Percentiles rank a stretch among this genome's conserved stretches.
Evolutionary conservation across 2,797 vertebrate genomes (phyloP).

Genomic region (Anas georgica): DNA sequence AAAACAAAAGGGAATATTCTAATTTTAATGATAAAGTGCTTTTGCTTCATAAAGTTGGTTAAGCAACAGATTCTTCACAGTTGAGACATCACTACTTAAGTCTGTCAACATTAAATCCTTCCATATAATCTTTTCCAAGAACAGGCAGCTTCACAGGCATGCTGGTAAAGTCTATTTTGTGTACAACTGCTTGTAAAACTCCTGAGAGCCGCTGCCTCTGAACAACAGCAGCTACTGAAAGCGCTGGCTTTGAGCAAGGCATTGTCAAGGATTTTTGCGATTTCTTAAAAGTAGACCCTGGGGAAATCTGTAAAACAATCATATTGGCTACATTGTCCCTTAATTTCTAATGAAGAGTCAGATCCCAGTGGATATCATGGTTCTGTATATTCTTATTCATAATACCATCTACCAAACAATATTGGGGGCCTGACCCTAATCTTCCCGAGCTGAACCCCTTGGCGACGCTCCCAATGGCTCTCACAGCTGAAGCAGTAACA

Average conservation of each 20-base stretch:
- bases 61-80: constrained; percentile 72
- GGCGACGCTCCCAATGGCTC: background rate
- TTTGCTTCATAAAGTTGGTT: constrained; percentile 63
- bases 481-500: background rate
- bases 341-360: constrained; percentile 28
- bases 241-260: background rate
- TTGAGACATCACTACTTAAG: constrained; percentile 62
- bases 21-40: constrained; percentile 18
- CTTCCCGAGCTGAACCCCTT: background rate
- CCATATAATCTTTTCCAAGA: constrained; percentile 69
- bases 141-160: constrained; percentile 49
- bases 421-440: background rate
- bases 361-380: background rate
- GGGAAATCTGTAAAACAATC: constrained; percentile 23
- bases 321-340: background rate
- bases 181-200: constrained; percentile 41
- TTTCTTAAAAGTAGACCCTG: background rate
- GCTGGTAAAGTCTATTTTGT: constrained; percentile 64
- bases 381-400: background rate
- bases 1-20: constrained; percentile 23
- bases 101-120: constrained; percentile 71
- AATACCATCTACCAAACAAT: background rate
- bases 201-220: background rate
- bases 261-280: background rate
- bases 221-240: background rate